Percentiles rank a stretch among this genome's conserved stretches.
phyloP scores from a whole-genome alignment of 1,140 invertebrate genomes.

The Sweltsa coloradensis region DNA sequence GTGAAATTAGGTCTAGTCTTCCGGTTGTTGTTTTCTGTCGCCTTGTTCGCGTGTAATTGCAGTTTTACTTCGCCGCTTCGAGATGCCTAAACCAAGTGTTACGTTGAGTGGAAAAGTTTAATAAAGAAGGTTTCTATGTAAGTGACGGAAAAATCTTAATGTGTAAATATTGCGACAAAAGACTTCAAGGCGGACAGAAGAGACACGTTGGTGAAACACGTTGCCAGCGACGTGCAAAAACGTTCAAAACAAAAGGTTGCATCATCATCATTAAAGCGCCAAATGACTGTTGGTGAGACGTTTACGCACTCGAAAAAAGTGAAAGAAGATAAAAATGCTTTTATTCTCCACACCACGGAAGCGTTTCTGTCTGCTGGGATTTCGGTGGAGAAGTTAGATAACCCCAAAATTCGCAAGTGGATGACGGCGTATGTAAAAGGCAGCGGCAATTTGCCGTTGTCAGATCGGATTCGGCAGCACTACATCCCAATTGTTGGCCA shows the following conservation, averaged over 20 bases:
- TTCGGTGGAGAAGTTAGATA: neutral
- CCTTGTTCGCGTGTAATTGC: too few relatives aligned
- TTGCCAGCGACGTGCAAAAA: neutral
- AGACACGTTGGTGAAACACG: neutral
- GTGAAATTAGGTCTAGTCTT: too few relatives aligned
- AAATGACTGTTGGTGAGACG: neutral
- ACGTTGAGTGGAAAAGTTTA: too few relatives aligned
- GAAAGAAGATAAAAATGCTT: neutral
- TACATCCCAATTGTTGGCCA: neutral
- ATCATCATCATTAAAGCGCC: neutral
- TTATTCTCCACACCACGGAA: neutral
- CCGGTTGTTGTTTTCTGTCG: too few relatives aligned
- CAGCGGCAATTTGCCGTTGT: neutral
- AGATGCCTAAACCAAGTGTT: too few relatives aligned
- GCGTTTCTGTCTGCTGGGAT: neutral
- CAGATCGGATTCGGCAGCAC: neutral
- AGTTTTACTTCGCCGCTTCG: too few relatives aligned
- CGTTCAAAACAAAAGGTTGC: too few relatives aligned
- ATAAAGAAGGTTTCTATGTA: too few relatives aligned
- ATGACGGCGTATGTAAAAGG: neutral
- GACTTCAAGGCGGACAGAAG: too few relatives aligned
- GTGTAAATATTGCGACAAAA: too few relatives aligned
- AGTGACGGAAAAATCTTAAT: too few relatives aligned
- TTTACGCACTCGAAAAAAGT: neutral
- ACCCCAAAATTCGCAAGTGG: neutral